Percentiles rank a stretch among this genome's conserved stretches.
Evolutionary conservation across 2,113 vertebrate species (phyloP).

Genomic region (Aphyosemion australe): DNA sequence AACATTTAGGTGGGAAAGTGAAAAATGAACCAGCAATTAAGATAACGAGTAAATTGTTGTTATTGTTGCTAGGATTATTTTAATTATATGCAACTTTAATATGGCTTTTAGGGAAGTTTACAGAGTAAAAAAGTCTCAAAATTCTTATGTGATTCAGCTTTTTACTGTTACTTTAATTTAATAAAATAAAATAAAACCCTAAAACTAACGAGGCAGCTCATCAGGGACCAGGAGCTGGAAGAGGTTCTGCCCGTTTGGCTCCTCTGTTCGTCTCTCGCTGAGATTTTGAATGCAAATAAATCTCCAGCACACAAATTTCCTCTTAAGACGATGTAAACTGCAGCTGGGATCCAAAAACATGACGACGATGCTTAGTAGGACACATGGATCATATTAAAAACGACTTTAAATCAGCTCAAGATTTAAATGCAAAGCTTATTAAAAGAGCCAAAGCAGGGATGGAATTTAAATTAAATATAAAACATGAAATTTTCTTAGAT

Average conservation of each 20-base stretch:
- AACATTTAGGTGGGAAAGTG: conserved; percentile 38
- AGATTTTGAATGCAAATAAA: conserved; percentile 70
- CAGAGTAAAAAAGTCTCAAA: background rate
- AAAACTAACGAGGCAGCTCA: conserved; percentile 40
- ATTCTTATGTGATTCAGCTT: background rate
- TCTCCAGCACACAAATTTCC: conserved; percentile 9
- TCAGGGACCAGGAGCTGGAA: conserved; percentile 23
- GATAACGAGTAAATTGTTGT: conserved; percentile 7
- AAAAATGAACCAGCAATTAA: conserved; percentile 35
- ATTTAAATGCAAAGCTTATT: too few species aligned
- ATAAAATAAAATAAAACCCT: conserved; percentile 11
- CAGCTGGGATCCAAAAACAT: background rate
- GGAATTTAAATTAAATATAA: too few species aligned
- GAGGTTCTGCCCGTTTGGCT: conserved; percentile 15
- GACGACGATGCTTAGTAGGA: conserved; percentile 19
- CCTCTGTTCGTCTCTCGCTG: conserved; percentile 20
- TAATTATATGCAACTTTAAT: background rate
- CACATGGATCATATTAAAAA: too few species aligned
- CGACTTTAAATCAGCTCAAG: too few species aligned
- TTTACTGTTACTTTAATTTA: conserved; percentile 16
- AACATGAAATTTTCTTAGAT: too few species aligned
- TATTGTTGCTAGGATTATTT: background rate
- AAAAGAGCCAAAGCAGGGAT: too few species aligned
- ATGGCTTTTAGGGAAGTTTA: background rate
- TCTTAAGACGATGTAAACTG: too few species aligned